Base-by-base conservation (phyloP, 2,888 invertebrate species). In the Melinaea menophilus region DNA sequence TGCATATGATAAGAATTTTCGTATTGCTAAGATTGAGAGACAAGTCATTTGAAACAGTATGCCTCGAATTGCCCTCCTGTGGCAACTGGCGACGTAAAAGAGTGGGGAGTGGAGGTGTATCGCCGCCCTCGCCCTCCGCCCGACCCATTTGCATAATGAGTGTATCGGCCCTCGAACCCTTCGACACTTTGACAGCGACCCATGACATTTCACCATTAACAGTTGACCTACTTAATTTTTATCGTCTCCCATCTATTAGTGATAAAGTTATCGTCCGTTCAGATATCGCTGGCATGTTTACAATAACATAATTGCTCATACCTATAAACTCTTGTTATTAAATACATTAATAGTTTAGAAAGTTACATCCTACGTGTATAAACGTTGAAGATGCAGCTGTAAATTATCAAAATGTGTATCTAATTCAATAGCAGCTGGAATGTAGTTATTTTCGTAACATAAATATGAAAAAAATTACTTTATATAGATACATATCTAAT, bases 81-180 rank as follows among this genome's bases (percentile, higher is more conserved):
- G 54, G 31, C 31, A 35, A 37, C 46, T 31, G 56, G 56, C 55
- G 41, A 56, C 22, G 37, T 48, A 56, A 45, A 56, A 59, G 60
- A 45, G 54, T 33, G 66, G 31, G 55, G 55, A 56, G 61, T 22
- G 59, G 35, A 45, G 58, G 62, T 48, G 58, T 61, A 51, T 57
- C 51, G 61, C 54, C 56, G 62, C 64, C 65, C 65, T 66, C 66
- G 72, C 68, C 67, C 68, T 63, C 82, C 80, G 78, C 81, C 82
- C 82, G 81, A 78, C 81, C 82, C 78, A 83, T 82, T 87, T 87
- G 81, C 85, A 86, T 87, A 84, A 82, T 83, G 79, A 84, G 81
- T 70, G 72, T 69, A 71, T 69, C 73, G 70, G 71, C 70, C 71
- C 68, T 59, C 62, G 62, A 67, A 72, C 69, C 69, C 70, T 69